Evolutionary conservation across 2,888 invertebrate species (phyloP), one percentile per base, ranked within the genome.

Genomic region (Zeuzera pyrina): DNA sequence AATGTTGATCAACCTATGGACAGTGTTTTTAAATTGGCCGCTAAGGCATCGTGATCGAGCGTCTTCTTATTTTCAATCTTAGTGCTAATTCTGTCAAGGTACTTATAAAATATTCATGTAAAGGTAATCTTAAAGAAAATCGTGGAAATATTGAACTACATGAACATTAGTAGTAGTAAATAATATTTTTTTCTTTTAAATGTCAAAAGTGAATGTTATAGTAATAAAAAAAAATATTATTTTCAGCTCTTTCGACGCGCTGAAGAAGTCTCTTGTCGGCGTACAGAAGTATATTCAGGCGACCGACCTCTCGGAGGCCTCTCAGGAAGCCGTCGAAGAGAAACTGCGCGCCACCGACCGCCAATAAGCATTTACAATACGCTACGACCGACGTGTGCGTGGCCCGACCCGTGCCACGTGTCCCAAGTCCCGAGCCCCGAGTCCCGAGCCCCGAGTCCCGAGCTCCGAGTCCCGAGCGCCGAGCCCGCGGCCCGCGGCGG

Each of bases 271-370:
- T 41, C 87, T 99, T 71, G 95, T 95, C 44, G 97, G 97, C 61
- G 94, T 98, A 52, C 95, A 95, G 86, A 96, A 96, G 87, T 97
- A 95, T 87, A 94, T 97, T 77, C 97, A 95, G 86, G 96, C 97
- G 64, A 97, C 95, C 65, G 97, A 97, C 79, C 88, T 94, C 62
- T 92, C 95, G 51, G 97, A 97, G 85, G 94, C 95, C 48, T 94
- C 94, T 48, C 92, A 94, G 65, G 95, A 95, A 74, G 93, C 94
- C 50, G 95, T 95, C 46, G 95, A 95, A 74, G 95, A 95, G 78
- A 95, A 95, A 81, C 89, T 95, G 57, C 92, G 95, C 85, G 91
- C 94, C 79, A 95, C 94, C 62, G 95, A 95, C 86, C 94, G 95
- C 87, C 94, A 94, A 87, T 94, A 90, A 52, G 64, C 69, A 67